Evolutionary conservation across 2,113 vertebrate species (phyloP), one percentile per base, ranked within the genome.

Genomic region (Eclectus roratus): DNA sequence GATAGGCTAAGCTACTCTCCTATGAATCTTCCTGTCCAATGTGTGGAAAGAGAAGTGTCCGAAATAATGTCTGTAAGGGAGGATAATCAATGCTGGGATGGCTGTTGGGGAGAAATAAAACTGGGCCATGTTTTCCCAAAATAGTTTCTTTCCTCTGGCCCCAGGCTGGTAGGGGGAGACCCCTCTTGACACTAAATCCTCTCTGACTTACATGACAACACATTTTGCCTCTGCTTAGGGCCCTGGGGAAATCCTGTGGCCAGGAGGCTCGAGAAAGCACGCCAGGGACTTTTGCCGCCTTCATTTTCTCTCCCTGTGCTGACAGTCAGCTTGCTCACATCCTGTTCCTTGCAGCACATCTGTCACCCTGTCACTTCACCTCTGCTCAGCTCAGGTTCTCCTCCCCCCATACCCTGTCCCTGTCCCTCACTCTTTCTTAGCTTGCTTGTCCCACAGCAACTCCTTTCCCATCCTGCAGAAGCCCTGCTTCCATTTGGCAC

Each of bases 191-290:
- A 66, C 10, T 16, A 52, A 53, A 66, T 52, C 33, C 37, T 79
- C 20, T 12, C 52, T 88, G 44, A 50, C 24, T 71, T 71, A 14
- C n/a, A 25, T 13, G 43, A 28, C 55, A 93, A 23, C 6, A 2
- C 0, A 0, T 70, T 33, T 73, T 33, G 44, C 24, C 31, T 37
- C 74, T 0, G 0, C 31, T 73, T 21, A 20, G 58, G 11, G 63
- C 65, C n/a, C 14, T 10, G 55, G 88, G 71, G 60, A 93, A 92
- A 69, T 11, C 55, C 71, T 91, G 79, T 1, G 9, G 19, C 23
- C 33, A 49, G 19, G 49, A 83, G 15, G 8, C 71, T 86, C n/a
- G 28, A 80, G 49, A 78, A 80, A 39, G 17, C 64, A 47, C 0
- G 0, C 33, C 35, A 64, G 74, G 69, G 95, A 74, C 86, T 94